Evolutionary conservation across 1,140 invertebrate genomes (phyloP).

Genomic region (Drosophila busckii): DNA sequence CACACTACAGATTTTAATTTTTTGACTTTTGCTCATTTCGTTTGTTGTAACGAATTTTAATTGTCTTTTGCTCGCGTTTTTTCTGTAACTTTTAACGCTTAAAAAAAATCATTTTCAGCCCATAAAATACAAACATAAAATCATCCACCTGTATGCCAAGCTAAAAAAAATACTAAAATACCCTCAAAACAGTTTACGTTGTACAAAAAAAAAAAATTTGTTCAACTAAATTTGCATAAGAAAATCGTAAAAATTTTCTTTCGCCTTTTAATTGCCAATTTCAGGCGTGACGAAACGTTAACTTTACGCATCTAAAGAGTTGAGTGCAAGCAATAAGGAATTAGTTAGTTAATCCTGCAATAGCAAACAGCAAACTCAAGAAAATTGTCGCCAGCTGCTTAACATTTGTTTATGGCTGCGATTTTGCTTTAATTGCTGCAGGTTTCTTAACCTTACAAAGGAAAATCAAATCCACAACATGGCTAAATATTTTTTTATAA

Average conservation of each 20-base stretch:
- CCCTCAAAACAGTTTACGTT: too few relatives aligned
- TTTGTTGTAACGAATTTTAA: slow-evolving; percentile 42
- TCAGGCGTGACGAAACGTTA: slow-evolving; percentile 49
- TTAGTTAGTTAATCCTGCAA: too few relatives aligned
- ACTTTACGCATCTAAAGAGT: slow-evolving; percentile 31
- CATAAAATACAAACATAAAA: slow-evolving; percentile 53
- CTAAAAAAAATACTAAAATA: slow-evolving; percentile 7
- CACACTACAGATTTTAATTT: background rate
- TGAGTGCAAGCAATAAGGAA: slow-evolving; percentile 12
- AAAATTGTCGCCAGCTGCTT: too few relatives aligned
- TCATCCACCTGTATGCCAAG: slow-evolving; percentile 50
- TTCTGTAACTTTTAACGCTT: too few relatives aligned
- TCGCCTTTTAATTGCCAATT: slow-evolving; percentile 41
- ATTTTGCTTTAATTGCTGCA: too few relatives aligned
- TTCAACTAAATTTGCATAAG: slow-evolving; percentile 53
- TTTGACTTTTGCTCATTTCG: background rate
- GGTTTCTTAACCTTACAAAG: too few relatives aligned
- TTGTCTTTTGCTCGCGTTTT: slow-evolving; percentile 36
- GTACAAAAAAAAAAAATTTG: slow-evolving; percentile 3
- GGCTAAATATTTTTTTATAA: too few relatives aligned
- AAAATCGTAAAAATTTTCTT: slow-evolving; percentile 65
- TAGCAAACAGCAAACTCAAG: too few relatives aligned
- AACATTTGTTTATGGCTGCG: too few relatives aligned
- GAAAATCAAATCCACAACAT: too few relatives aligned
- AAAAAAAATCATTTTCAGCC: slow-evolving; percentile 50